Evolutionary conservation across 1,140 invertebrate genomes (phyloP).

Genomic region (Hetaerina americana): DNA sequence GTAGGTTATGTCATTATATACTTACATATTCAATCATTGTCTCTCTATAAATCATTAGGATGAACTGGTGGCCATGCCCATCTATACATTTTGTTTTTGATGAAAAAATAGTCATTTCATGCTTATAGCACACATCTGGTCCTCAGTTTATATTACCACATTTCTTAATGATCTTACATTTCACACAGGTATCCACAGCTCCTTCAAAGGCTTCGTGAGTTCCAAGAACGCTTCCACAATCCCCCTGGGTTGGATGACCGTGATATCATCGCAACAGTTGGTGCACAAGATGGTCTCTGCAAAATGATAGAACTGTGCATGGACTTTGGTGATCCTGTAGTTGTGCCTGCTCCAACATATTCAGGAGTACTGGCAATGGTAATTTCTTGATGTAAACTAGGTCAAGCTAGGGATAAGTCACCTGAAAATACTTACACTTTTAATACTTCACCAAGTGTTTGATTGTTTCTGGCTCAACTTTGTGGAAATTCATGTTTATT

Average conservation of each 20-base stretch:
- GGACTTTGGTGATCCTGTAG: slow-evolving; percentile 48
- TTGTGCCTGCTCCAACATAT: slow-evolving; percentile 57
- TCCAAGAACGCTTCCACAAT: slow-evolving; percentile 48
- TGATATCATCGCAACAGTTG: slow-evolving; percentile 52
- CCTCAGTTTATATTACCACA: slow-evolving; percentile 13
- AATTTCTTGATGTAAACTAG: too few relatives aligned
- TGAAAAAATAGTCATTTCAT: slow-evolving; percentile 11
- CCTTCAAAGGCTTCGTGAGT: slow-evolving; percentile 43
- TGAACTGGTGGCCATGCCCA: too few relatives aligned
- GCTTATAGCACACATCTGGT: too few relatives aligned
- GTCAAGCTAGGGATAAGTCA: too few relatives aligned
- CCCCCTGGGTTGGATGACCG: slow-evolving; percentile 45
- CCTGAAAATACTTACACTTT: too few relatives aligned
- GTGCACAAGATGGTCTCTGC: slow-evolving; percentile 62
- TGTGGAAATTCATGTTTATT: too few relatives aligned
- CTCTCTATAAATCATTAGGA: too few relatives aligned
- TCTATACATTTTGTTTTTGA: slow-evolving; percentile 6
- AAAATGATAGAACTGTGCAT: slow-evolving; percentile 53
- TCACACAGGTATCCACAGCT: slow-evolving; percentile 42
- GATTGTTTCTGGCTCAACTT: too few relatives aligned
- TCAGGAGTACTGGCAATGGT: slow-evolving; percentile 53
- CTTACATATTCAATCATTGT: too few relatives aligned
- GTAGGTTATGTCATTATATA: too few relatives aligned
- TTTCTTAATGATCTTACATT: slow-evolving; percentile 9
- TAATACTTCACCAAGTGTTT: too few relatives aligned